Evolutionary conservation across 2,797 vertebrate species (phyloP).

Genomic region (Lacerta agilis): DNA sequence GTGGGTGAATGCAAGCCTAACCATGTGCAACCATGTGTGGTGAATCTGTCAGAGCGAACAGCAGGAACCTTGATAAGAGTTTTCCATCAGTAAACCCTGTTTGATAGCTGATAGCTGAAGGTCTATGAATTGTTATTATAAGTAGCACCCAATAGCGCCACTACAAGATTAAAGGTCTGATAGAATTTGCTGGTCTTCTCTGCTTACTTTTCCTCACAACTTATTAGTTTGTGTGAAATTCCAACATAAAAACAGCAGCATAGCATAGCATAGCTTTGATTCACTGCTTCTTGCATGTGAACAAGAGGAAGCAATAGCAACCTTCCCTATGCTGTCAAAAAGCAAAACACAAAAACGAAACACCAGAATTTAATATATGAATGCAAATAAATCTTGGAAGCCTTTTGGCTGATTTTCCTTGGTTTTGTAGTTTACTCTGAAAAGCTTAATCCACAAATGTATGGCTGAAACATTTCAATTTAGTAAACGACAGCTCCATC

Average conservation of each 20-base stretch:
- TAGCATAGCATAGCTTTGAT: conserved; percentile 12
- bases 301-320: background rate
- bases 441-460: no score
- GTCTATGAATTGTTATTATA: conserved; percentile 72
- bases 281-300: conserved; percentile 12
- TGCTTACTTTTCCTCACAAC: conserved; percentile 10
- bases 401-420: no score
- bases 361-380: no score
- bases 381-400: no score
- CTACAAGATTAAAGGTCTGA: conserved; percentile 60
- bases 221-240: conserved; percentile 40
- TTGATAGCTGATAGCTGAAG: conserved; percentile 74
- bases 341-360: no score
- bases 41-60: conserved; percentile 80
- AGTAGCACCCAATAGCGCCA: conserved; percentile 63
- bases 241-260: conserved; percentile 19
- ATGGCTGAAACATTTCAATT: no score
- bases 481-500: no score
- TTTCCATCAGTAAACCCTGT: conserved; percentile 71
- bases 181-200: conserved; percentile 35
- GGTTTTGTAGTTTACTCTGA: no score
- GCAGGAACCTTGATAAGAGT: conserved; percentile 72
- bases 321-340: no score
- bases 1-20: conserved; percentile 63
- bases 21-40: conserved; percentile 75